Evolutionary conservation across 2,797 vertebrate genomes (phyloP).

Genomic region (Poeciliopsis turneri): DNA sequence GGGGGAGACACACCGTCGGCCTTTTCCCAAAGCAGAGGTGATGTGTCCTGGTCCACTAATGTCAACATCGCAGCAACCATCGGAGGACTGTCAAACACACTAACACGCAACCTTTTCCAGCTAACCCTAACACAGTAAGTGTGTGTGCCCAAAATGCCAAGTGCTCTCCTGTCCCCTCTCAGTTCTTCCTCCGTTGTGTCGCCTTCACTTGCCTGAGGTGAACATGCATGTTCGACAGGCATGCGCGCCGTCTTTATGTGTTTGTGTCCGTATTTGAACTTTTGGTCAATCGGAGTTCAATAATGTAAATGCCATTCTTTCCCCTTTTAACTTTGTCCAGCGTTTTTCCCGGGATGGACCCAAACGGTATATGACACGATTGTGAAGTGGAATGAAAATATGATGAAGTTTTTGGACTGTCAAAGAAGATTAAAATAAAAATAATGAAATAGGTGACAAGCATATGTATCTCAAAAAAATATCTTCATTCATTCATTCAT

Average conservation of each 20-base stretch:
- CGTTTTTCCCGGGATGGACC: neutral
- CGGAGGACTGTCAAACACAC: constrained; percentile 70
- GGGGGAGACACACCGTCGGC: constrained; percentile 55
- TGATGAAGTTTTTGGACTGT: neutral
- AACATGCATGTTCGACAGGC: constrained; percentile 9
- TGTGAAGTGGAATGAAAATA: neutral
- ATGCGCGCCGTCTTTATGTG: constrained; percentile 13
- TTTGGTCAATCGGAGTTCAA: neutral
- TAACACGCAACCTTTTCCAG: constrained; percentile 74
- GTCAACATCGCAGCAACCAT: constrained; percentile 68
- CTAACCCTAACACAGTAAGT: constrained; percentile 50
- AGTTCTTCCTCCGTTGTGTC: constrained; percentile 30
- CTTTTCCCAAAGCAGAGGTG: constrained; percentile 75
- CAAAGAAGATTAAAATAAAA: neutral
- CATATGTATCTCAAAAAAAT: neutral
- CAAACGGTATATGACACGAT: neutral
- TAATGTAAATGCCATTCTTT: neutral
- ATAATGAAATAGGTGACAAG: neutral
- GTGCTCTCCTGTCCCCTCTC: constrained; percentile 40
- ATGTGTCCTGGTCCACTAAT: constrained; percentile 69
- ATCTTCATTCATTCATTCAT: neutral
- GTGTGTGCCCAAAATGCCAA: constrained; percentile 66
- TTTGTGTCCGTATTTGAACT: constrained; percentile 9
- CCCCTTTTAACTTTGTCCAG: neutral
- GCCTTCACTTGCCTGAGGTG: constrained; percentile 37